Evolutionary conservation across 1,140 invertebrate species (phyloP).

Genomic region (Venturia canescens): DNA sequence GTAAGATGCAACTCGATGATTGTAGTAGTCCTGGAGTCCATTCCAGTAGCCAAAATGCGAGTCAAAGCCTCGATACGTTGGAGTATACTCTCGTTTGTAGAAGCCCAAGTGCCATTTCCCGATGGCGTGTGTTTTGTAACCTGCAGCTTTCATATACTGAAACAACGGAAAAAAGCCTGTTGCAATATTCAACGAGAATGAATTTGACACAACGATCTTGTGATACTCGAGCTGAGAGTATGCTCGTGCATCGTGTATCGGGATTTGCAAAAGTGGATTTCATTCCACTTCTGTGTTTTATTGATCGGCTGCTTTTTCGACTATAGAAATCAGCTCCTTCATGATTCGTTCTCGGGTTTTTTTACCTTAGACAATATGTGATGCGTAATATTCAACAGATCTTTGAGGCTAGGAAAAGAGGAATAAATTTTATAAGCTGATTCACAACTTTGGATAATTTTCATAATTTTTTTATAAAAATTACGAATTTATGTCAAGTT

Average conservation of each 20-base stretch:
- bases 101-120: slow-evolving; percentile 96
- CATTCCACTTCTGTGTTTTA: not conserved
- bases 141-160: slow-evolving; percentile 82
- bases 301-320: not conserved
- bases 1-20: slow-evolving; percentile 80
- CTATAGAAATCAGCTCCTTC: no score
- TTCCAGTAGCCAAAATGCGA: slow-evolving; percentile 91
- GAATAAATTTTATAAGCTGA: no score
- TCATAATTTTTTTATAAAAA: no score
- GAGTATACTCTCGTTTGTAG: slow-evolving; percentile 84
- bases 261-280: slow-evolving; percentile 10
- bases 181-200: not conserved
- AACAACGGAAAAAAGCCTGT: slow-evolving; percentile 62
- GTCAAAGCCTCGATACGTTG: slow-evolving; percentile 89
- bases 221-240: not conserved
- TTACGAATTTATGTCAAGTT: no score
- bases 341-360: no score
- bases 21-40: slow-evolving; percentile 90
- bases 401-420: no score
- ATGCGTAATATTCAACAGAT: no score
- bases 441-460: no score
- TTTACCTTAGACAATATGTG: no score
- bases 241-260: not conserved
- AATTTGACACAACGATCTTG: not conserved
- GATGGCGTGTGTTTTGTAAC: slow-evolving; percentile 89